A percentile compares a stretch with the other conserved stretches of the same genome.
Evolutionary conservation across 2,113 vertebrate species (phyloP).

Genomic region (Chauna torquata): DNA sequence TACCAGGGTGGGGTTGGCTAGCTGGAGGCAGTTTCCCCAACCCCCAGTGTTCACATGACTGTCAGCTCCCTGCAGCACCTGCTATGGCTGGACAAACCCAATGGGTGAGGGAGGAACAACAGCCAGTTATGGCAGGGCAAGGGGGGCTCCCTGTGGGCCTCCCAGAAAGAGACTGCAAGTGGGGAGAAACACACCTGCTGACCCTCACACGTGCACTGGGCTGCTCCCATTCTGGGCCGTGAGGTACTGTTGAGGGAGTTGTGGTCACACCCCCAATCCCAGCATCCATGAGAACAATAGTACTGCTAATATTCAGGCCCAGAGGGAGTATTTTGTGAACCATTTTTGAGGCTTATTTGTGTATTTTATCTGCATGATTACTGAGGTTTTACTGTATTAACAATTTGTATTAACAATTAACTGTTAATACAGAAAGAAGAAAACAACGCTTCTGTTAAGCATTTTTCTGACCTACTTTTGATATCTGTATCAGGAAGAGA

Average conservation of each 20-base stretch:
- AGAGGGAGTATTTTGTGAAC: background rate
- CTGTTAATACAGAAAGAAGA: background rate
- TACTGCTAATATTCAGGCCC: background rate
- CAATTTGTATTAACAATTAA: no score
- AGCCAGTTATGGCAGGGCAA: background rate
- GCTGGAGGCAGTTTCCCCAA: background rate
- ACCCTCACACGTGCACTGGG: no score
- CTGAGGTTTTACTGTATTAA: background rate
- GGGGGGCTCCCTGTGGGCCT: fast-evolving
- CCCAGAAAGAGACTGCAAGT: background rate
- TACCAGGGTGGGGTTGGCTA: no score
- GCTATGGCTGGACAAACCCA: background rate
- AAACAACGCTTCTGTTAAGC: background rate
- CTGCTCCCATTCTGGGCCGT: fast-evolving
- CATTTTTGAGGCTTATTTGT: background rate
- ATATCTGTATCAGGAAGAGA: background rate
- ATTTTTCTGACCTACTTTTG: background rate
- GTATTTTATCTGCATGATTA: background rate
- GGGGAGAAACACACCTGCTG: background rate
- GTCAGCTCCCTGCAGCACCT: background rate
- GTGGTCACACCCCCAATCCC: no score
- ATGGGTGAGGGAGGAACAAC: no score
- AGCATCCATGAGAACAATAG: background rate
- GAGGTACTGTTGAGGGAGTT: background rate
- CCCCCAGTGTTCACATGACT: no score